Evolutionary conservation across 2,888 invertebrate species (phyloP), one percentile per base, ranked within the genome.

Genomic region (Zele albiditarsus): DNA sequence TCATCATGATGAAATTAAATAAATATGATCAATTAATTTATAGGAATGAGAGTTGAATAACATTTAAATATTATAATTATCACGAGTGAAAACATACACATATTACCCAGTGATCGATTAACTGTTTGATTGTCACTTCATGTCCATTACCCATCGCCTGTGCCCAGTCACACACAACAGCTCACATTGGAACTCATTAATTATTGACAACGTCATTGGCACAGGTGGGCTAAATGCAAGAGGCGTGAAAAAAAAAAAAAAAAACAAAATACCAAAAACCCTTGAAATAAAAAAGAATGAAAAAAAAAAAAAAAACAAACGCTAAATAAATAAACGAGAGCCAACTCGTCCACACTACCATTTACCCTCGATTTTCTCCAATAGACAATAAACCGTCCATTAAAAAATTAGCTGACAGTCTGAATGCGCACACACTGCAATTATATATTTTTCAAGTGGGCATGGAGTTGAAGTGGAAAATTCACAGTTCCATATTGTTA

Each of bases 181-280:
- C 58, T 38, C 58, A 16, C 2, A 14, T 14, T 20, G 58, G 20
- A 8, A 53, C 38, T 72, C 14, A 65, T 53, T 57, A 65, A 72
- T 46, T 46, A 66, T 65, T 53, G 53, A 57, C 63, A 10, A 27
- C 46, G 57, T 72, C 66, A 72, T 25, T 65, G 65, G 66, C 65
- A 38, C 57, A 66, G 57, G 33, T 72, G 49, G 28, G 25, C 6
- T 10, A 12, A 28, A 57, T 20, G 23, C 53, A 33, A 31, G 14
- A 69, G 53, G 38, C 31, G 31, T 38, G 38, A 28, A 68, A 53
- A 46, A 27, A n/a, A n/a, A 16, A 38, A 23, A 38, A 65, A 65
- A 65, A 31, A 33, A 25, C 14, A 38, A 65, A 33, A 23, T 20
- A 65, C 20, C 23, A 33, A 42, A 25, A 14, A 33, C 14, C 38